Conservation (phyloP, 2,113 vertebrate species). For the Morone chrysops region DNA sequence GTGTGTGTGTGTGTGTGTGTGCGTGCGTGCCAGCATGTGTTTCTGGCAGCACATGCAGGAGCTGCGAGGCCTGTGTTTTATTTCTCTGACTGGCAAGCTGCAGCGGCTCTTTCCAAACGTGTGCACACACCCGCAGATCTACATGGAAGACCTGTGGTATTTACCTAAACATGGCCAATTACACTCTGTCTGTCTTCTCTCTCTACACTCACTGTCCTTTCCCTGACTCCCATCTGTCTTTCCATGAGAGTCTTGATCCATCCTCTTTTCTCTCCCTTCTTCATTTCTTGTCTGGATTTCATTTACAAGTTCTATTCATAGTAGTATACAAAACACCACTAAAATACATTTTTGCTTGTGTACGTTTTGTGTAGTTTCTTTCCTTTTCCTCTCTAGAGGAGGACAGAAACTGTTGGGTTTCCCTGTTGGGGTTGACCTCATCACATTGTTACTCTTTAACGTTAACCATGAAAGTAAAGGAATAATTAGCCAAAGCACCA, state of each 20-base stretch:
- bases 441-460: conserved; percentile 15
- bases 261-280: not conserved
- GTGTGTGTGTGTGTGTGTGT: conserved; percentile 14
- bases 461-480: not conserved
- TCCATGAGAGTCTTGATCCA: conserved; percentile 33
- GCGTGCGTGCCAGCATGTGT: conserved; percentile 19
- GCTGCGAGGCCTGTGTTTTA: conserved; percentile 58
- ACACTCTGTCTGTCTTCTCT: conserved; percentile 49
- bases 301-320: conserved; percentile 14
- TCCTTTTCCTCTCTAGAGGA: not conserved
- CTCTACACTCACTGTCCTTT: conserved; percentile 59
- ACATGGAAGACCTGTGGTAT: conserved; percentile 45
- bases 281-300: conserved; percentile 24
- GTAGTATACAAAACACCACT: conserved; percentile 20
- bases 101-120: conserved; percentile 23
- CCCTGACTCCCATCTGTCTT: conserved; percentile 60
- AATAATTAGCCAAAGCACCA: not conserved
- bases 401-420: not conserved
- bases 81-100: conserved; percentile 60
- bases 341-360: conserved; percentile 6
- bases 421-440: conserved; percentile 23
- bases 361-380: not conserved
- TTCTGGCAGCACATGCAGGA: conserved; percentile 43
- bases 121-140: conserved; percentile 18
- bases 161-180: conserved; percentile 64